phyloP scores from a whole-genome alignment of 2,113 vertebrate genomes.

The Heterotis niloticus region DNA sequence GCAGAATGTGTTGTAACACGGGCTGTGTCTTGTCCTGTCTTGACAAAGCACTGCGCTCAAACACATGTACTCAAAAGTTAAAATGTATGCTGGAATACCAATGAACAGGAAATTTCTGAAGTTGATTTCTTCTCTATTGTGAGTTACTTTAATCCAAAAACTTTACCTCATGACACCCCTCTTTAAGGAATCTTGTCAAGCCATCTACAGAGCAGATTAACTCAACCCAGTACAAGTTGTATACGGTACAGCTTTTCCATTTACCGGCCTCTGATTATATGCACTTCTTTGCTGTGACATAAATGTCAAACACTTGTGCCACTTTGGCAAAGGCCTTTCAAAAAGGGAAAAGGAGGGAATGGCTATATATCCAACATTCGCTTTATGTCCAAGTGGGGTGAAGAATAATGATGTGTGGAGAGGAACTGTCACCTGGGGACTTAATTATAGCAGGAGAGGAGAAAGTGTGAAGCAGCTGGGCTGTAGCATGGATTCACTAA shows the following conservation, averaged over 20 bases:
- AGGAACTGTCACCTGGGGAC: slow-evolving; percentile 59
- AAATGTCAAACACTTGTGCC: neutral
- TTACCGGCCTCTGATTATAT: neutral
- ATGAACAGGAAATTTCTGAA: too few relatives aligned
- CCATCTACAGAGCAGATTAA: neutral
- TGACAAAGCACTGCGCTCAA: too few relatives aligned
- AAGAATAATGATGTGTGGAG: slow-evolving; percentile 52
- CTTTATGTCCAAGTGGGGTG: slow-evolving; percentile 39
- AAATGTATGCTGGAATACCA: too few relatives aligned
- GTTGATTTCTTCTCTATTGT: neutral
- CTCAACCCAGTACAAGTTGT: too few relatives aligned
- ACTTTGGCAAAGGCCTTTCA: neutral
- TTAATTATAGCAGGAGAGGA: slow-evolving; percentile 57
- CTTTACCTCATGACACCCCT: neutral
- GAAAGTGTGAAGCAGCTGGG: slow-evolving; percentile 9
- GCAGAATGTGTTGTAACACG: neutral
- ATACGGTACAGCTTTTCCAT: neutral
- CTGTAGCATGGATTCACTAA: neutral
- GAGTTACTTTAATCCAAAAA: too few relatives aligned
- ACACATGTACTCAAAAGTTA: too few relatives aligned
- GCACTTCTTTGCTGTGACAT: neutral
- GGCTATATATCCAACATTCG: slow-evolving; percentile 29
- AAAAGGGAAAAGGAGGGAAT: slow-evolving; percentile 40
- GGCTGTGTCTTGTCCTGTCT: too few relatives aligned
- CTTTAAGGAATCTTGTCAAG: too few relatives aligned